Evolutionary conservation across 2,113 vertebrate species (phyloP).

Genomic region (Cebidichthys violaceus): DNA sequence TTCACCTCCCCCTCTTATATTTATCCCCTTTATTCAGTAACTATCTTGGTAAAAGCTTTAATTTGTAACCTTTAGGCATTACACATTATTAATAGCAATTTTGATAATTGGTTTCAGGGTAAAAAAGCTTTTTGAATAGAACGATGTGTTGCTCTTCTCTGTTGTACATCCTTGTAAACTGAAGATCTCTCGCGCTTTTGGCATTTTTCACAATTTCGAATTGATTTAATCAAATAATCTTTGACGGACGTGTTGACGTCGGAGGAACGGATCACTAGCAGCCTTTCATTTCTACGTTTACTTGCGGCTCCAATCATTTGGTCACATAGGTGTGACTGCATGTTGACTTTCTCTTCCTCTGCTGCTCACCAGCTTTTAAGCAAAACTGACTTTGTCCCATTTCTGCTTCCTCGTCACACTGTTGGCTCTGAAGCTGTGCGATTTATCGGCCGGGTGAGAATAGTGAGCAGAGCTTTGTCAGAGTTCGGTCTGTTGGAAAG

Average conservation of each 20-base stretch:
- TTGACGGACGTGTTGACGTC: background rate
- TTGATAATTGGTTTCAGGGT: too few species aligned
- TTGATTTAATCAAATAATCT: too few species aligned
- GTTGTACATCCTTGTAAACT: background rate
- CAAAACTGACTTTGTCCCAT: background rate
- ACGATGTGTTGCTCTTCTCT: too few species aligned
- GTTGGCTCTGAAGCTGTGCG: conserved; percentile 12
- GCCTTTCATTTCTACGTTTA: background rate
- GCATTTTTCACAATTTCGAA: too few species aligned
- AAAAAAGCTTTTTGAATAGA: too few species aligned
- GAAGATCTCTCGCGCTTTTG: too few species aligned
- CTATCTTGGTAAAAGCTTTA: too few species aligned
- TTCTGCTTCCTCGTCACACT: background rate
- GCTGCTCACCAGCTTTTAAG: background rate
- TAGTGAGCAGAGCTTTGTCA: background rate
- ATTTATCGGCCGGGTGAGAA: conserved; percentile 26
- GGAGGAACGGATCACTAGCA: too few species aligned
- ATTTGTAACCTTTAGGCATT: too few species aligned
- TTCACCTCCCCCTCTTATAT: too few species aligned
- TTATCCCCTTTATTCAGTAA: too few species aligned
- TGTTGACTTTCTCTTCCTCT: background rate
- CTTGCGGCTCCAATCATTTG: background rate
- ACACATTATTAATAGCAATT: too few species aligned
- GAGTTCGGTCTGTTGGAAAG: conserved; percentile 11
- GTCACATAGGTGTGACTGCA: background rate